Evolutionary conservation across 1,140 invertebrate genomes (phyloP), one percentile per base, ranked within the genome.

Genomic region (Bemisia tabaci): DNA sequence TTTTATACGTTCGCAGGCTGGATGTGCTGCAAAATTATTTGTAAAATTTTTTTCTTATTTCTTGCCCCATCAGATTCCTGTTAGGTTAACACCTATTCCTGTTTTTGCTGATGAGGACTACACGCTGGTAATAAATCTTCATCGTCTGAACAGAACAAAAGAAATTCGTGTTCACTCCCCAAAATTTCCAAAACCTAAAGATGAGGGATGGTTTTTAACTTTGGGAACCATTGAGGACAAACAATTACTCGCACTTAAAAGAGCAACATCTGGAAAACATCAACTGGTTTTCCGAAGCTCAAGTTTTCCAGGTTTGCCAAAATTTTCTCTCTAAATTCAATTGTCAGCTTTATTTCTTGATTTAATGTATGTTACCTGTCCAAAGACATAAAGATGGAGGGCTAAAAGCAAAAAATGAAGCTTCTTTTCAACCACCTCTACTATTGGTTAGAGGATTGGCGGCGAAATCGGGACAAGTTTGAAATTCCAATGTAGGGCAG

Each of bases 171-270:
- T 89, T 12, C 80, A 89, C 70, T 86, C 90, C 70, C 91, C 92
- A 5, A 83, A 85, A 69, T 98, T 94, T 79, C 86, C 92, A 0
- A 95, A 95, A 76, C 85, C 87, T 5, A 98, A 98, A 79, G 92
- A 94, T 71, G 95, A 98, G 77, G 91, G 92, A 61, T 98, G 95
- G 95, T 90, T 98, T 76, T 72, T 97, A 0, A 83, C 95, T 0
- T 77, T 98, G 1, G 95, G 94, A 12, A 83, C 85, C 64, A 74
- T 85, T 23, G 83, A 86, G 65, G 79, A 79, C 1, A 80, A 79
- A 48, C 91, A 97, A 73, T 78, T 98, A n/a, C 76, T 89, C 27
- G 92, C 93, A n/a, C 79, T 97, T 69, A 97, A 95, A 74, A 80
- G 95, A 68, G 27, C 63, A 5, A 22, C 22, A 11, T 48, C 48